Evolutionary conservation across 23 tunicate genomes (phyloP).

Genomic region (Phallusia fumigata): DNA sequence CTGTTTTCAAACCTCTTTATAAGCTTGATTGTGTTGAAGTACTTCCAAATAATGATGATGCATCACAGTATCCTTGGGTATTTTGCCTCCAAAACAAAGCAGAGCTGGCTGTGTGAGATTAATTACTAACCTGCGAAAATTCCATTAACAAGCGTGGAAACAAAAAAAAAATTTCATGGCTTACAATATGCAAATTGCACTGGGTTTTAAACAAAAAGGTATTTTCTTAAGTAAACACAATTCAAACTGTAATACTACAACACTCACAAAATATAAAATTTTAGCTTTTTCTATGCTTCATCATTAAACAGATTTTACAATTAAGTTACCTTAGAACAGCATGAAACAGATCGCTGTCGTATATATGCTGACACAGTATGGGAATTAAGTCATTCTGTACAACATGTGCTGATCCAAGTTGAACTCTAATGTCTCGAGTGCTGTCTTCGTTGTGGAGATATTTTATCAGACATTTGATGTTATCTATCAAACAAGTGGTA

Average conservation of each 20-base stretch:
- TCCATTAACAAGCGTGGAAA: no score
- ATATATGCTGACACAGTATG: constrained; percentile 48
- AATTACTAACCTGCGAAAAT: constrained; percentile 50
- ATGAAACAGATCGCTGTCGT: constrained; percentile 62
- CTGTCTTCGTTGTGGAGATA: constrained; percentile 83
- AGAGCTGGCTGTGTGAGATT: constrained; percentile 88
- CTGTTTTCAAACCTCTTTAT: constrained; percentile 54
- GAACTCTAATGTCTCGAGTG: constrained; percentile 67
- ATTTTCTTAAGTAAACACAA: no score
- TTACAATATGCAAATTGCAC: no score
- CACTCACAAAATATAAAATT: no score
- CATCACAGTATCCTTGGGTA: constrained; percentile 75
- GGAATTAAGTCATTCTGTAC: constrained; percentile 88
- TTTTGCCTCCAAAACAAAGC: constrained; percentile 79
- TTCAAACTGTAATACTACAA: no score
- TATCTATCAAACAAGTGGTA: constrained; percentile 28
- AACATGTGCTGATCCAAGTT: constrained; percentile 79
- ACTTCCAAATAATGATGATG: constrained; percentile 74
- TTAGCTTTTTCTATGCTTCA: no score
- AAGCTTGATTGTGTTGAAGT: constrained; percentile 65
- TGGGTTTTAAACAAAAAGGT: no score
- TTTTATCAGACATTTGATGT: constrained; percentile 77
- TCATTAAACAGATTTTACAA: no score
- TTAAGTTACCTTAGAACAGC: constrained; percentile 64
- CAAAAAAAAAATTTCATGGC: no score